These are phyloP conservation scores for Drosophila robusta DNA, from an alignment of 2,888 invertebrate genomes.

Conservation along the genomic window DNA sequence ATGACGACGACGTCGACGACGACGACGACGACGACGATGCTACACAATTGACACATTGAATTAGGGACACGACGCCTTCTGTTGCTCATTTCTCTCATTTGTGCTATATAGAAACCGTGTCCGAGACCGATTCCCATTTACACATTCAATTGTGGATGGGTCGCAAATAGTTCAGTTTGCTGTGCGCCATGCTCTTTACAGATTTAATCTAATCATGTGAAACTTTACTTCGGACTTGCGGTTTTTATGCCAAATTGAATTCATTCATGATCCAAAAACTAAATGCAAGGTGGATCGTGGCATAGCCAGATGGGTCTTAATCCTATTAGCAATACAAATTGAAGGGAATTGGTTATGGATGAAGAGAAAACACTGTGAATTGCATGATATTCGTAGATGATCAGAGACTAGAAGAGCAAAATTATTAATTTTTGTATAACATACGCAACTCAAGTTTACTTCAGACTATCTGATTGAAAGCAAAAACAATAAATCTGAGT, in stretches of 20 bases:
- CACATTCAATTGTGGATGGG: constrained; percentile 22
- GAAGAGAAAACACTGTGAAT: not conserved
- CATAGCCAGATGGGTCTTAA: not conserved
- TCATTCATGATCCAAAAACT: not conserved
- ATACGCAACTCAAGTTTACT: not conserved
- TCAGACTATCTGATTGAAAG: too few relatives aligned
- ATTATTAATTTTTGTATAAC: too few relatives aligned
- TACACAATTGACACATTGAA: constrained; percentile 76
- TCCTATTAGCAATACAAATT: not conserved
- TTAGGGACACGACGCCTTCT: constrained; percentile 76
- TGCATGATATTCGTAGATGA: too few relatives aligned
- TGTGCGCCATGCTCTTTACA: constrained; percentile 44
- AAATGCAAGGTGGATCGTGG: not conserved
- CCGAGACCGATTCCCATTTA: constrained; percentile 32
- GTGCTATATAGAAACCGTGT: constrained; percentile 14
- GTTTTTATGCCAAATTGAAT: constrained; percentile 37
- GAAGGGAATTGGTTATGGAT: too few relatives aligned
- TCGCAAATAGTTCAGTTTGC: constrained; percentile 23
- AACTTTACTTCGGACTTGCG: constrained; percentile 46
- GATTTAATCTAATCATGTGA: constrained; percentile 60
- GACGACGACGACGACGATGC: constrained; percentile 46
- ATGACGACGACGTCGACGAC: constrained; percentile 40
- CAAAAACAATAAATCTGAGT: too few relatives aligned
- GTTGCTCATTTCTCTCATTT: constrained; percentile 42
- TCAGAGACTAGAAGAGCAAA: too few relatives aligned